Evolutionary conservation across 2,113 vertebrate genomes (phyloP).

Genomic region (Dipodomys merriami): DNA sequence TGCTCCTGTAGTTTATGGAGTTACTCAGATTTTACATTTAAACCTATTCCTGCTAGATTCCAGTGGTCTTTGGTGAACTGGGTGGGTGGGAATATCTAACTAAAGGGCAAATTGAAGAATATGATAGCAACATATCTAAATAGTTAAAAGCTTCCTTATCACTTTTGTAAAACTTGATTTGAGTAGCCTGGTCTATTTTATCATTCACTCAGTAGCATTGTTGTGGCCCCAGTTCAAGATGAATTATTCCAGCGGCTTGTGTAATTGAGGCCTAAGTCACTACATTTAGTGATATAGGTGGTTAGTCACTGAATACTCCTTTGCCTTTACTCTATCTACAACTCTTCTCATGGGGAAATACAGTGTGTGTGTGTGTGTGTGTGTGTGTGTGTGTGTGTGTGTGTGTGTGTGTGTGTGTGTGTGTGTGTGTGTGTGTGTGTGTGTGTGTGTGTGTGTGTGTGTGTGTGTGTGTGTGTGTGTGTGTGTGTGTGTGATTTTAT

Average conservation of each 20-base stretch:
- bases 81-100: neutral
- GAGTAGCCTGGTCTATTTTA: neutral
- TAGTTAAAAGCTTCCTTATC: neutral
- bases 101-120: slow-evolving; percentile 26
- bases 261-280: neutral
- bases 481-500: neutral
- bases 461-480: no score
- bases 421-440: no score
- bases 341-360: neutral
- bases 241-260: neutral
- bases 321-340: neutral
- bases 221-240: neutral
- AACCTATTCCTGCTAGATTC: neutral
- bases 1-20: neutral
- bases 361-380: no score
- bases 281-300: neutral
- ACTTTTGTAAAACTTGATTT: neutral
- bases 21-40: neutral
- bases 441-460: no score
- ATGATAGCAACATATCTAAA: no score
- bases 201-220: neutral
- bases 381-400: no score
- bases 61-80: neutral
- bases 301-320: neutral
- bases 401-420: no score